These are phyloP conservation scores for Drepana arcuata DNA, from an alignment of 1,140 invertebrate species.

Conservation along the genomic window DNA sequence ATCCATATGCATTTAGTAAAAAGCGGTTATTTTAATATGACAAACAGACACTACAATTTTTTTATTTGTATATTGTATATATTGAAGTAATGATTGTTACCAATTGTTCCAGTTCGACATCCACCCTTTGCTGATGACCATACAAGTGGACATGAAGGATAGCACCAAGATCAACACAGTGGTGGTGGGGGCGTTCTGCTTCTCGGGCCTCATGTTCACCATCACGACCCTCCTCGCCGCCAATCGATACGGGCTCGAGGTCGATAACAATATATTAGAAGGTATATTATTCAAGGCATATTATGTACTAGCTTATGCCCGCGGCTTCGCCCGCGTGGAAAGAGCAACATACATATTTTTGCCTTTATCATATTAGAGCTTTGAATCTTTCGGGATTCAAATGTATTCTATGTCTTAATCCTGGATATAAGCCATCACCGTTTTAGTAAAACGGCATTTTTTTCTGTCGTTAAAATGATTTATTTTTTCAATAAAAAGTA, in stretches of 20 bases:
- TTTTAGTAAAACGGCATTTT: too few species aligned
- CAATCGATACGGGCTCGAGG: conserved; percentile 74
- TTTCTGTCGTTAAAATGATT: neutral
- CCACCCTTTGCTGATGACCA: conserved; percentile 83
- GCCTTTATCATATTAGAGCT: too few species aligned
- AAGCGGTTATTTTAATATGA: too few species aligned
- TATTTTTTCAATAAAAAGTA: conserved; percentile 1
- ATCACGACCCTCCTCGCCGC: conserved; percentile 76
- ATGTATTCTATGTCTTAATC: too few species aligned
- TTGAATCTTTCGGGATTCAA: too few species aligned
- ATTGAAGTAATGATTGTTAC: neutral
- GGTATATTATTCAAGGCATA: too few species aligned
- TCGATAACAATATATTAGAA: conserved; percentile 69
- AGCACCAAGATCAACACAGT: conserved; percentile 77
- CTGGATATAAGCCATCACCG: too few species aligned
- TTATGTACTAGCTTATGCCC: too few species aligned
- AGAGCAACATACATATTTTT: too few species aligned
- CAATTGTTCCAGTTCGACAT: conserved; percentile 79
- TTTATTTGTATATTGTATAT: neutral
- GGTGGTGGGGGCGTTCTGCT: conserved; percentile 76
- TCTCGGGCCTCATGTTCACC: conserved; percentile 75
- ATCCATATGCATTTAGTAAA: too few species aligned
- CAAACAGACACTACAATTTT: too few species aligned
- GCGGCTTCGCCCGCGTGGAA: too few species aligned
- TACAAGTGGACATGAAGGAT: conserved; percentile 85